These are phyloP conservation scores for Aporophyla nigra DNA, from an alignment of 2,888 invertebrate genomes.

Conservation along the genomic window DNA sequence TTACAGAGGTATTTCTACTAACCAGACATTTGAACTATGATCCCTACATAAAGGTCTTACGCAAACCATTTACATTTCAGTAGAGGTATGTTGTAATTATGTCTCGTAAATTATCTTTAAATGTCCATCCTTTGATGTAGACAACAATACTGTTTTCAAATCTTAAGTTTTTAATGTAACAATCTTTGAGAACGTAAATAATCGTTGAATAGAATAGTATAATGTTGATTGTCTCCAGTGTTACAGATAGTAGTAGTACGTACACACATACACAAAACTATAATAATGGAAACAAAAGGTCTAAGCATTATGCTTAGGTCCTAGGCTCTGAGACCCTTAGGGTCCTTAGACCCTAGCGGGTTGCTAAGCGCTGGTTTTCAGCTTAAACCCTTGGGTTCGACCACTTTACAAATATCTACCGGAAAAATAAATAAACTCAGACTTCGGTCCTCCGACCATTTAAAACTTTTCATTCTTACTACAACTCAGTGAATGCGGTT, in stretches of 20 bases:
- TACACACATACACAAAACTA: too few species aligned
- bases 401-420: not conserved
- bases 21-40: slow-evolving; percentile 23
- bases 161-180: not conserved
- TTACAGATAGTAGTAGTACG: too few species aligned
- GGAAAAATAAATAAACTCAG: not conserved
- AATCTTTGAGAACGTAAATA: not conserved
- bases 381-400: too few species aligned
- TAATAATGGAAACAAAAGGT: too few species aligned
- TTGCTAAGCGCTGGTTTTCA: too few species aligned
- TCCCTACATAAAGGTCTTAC: not conserved
- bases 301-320: too few species aligned
- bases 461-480: not conserved
- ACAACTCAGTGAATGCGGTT: not conserved
- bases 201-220: not conserved
- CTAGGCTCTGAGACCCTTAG: too few species aligned
- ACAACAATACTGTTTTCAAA: not conserved
- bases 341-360: too few species aligned
- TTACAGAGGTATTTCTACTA: not conserved
- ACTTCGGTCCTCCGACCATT: not conserved
- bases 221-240: too few species aligned
- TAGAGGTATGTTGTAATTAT: not conserved
- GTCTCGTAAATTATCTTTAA: not conserved
- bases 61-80: not conserved
- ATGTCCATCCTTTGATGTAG: not conserved